Evolutionary conservation across 2,888 invertebrate species (phyloP).

Genomic region (Dicranocentrus wangi): DNA sequence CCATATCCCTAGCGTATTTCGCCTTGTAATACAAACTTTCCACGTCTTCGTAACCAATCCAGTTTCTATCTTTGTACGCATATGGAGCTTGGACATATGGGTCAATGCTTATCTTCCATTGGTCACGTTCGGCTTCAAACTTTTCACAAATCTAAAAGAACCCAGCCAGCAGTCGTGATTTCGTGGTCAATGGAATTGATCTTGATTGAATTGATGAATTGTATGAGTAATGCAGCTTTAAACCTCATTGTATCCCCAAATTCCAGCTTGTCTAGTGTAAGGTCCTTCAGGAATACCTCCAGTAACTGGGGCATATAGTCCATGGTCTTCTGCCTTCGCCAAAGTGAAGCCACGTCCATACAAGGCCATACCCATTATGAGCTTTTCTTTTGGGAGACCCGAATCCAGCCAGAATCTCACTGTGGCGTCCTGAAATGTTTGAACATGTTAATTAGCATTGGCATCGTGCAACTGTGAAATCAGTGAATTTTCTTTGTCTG

Average conservation of each 20-base stretch:
- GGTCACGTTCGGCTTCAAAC: conserved; percentile 58
- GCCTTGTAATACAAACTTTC: conserved; percentile 78
- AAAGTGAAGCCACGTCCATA: conserved; percentile 83
- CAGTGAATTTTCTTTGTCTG: no score
- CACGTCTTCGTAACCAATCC: conserved; percentile 83
- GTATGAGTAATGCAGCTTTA: no score
- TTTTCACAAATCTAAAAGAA: conserved; percentile 74
- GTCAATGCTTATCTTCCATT: conserved; percentile 79
- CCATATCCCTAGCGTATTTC: conserved; percentile 61
- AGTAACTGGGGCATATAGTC: conserved; percentile 78
- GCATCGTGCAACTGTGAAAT: no score
- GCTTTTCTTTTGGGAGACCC: conserved; percentile 80
- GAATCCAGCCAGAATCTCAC: conserved; percentile 78
- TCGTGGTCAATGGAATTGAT: no score
- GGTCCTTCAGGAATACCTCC: conserved; percentile 75
- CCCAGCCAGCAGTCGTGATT: no score
- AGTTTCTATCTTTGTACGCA: conserved; percentile 78
- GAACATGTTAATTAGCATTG: neutral
- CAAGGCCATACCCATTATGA: conserved; percentile 82
- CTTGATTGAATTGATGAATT: no score
- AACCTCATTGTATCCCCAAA: conserved; percentile 75
- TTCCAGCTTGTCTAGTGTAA: conserved; percentile 74
- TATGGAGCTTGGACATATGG: conserved; percentile 79
- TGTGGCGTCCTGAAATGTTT: conserved; percentile 74
- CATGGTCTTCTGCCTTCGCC: conserved; percentile 75